Evolutionary conservation across 2,113 vertebrate species (phyloP), one percentile per base, ranked within the genome.

Genomic region (Psophia crepitans): DNA sequence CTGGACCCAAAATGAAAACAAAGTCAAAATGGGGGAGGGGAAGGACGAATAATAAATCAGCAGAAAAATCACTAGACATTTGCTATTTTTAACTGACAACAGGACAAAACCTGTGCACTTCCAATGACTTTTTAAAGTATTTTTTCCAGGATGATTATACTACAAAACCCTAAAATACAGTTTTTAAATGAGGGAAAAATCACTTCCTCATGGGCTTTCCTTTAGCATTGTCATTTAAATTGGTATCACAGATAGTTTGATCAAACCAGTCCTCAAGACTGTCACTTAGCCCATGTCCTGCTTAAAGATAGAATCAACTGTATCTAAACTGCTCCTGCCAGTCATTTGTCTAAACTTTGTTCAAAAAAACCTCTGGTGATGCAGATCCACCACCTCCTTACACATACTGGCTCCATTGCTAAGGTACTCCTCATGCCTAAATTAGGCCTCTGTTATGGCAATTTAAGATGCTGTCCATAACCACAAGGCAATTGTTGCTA

Each of bases 201-300:
- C 33, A 39, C 43, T 78, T 91, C 65, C 39, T 68, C 30, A 39
- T 33, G 35, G 87, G 33, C 19, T 44, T 65, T 79, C 43, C 49
- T 95, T 80, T 90, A 70, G 71, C 26, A 54, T 8, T 83, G 49
- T 57, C 13, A 70, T 65, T 84, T 88, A 77, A 92, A 81, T 66
- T 12, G 1, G 6, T 65, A 74, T 49, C 74, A 90, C 28, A 30
- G 35, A 58, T 6, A 90, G 27, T 51, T 69, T 92, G 46, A 43
- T 57, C 66, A 92, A 88, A 80, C 54, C 30, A 33, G 39, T 73
- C 66, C 44, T 93, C 51, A 92, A 44, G 49, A 77, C 56, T n/a
- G 64, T 96, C 63, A 90, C 37, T 73, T 12, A 69, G 41, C 70
- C 66, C 22, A 46, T 70, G 80, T 90, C 53, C 83, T 83, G 28